Base-by-base conservation (phyloP, 2,113 vertebrate genomes). In the Stigmatopora nigra region DNA sequence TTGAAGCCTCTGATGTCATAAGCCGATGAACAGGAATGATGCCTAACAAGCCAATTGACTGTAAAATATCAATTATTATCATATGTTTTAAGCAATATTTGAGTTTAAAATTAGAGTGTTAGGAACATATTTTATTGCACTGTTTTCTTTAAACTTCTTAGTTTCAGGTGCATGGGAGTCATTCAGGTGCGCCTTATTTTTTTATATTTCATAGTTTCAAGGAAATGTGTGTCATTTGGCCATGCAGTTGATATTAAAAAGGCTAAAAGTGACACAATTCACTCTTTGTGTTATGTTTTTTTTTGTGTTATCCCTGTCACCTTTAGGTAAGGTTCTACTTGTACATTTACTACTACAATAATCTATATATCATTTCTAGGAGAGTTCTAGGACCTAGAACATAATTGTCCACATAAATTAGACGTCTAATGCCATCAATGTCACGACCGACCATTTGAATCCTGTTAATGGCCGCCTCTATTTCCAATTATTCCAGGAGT, bases 21-120 rank as follows among this genome's bases (percentile, higher is more conserved):
- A 49, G 53, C 75, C 20, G 31, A 64, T 65, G 38, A 70, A 69
- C 16, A 57, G 31, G 35, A 65, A 51, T 71, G 36, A 59, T 51
- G 31, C 56, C 56, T 72, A 25, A 61, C 65, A 15, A 72, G 52
- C 15, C 1, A 20, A 44, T 31, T 77, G 19, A 45, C 52, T 72
- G n/a, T 14, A 69, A 68, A 6, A 0, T 51, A 55, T 71, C 7
- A 48, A 47, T 57, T 61, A 20, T 10, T 8, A 41, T 66, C n/a
- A 63, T 8, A 56, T 66, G 7, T 36, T n/a, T 15, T 57, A 15
- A 38, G 8, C 35, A 64, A 51, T 56, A 68, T 46, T 10, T 68
- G 31, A 55, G 8, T 47, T 3, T 5, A 36, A 35, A 59, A 5
- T 66, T 52, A 2, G 4, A 36, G 36, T 17, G 4, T 66, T 58